Base-by-base conservation (phyloP, 2,888 invertebrate species). In the Trachelus stipa region DNA sequence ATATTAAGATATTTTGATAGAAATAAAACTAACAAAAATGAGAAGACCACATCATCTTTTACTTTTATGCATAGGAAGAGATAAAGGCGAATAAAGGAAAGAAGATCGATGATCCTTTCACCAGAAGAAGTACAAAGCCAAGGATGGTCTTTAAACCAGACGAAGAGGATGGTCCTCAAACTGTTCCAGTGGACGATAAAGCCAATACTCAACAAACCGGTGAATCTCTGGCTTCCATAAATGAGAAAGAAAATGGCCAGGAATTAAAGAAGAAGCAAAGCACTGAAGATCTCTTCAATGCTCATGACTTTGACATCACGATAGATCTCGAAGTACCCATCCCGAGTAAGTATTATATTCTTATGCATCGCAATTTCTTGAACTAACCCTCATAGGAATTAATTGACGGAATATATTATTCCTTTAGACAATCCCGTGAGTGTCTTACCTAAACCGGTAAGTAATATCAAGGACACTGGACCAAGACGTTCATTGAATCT, bases 301-400 rank as follows among this genome's bases (percentile, higher is more conserved):
- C 93, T 78, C 99, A 99, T 90, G 97, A 99, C 92, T 99, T 99
- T 92, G 99, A 99, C 88, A 97, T 98, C 86, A 97, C 96, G 91
- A 98, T 99, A 83, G 98, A 99, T 90, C 92, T 98, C 78, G 97
- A 97, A 92, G 95, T 97, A 85, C 96, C 97, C 76, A 92, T 96
- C 84, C 95, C 96, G 83, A 95, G 96, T 96, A 90, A 93, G 94
- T 93, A 83, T 79, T n/a, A 12, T 34, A 78, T 37, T 34, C 56
- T 31, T n/a, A 23, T 56, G 34, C 30, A 76, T 35, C 11, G 30
- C 12, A 12, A 75, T 68, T 12, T 31, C 23, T 56, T 56, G 23
- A 56, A 1, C 6, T 40, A 40, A 9, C 2, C 23, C 23, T 56
- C 9, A 56, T 1, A 34, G 40, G 11, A 34, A 37, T 69, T 73